These are phyloP conservation scores for Phaonia tiefii DNA, from an alignment of 2,888 invertebrate genomes.

Conservation along the genomic window DNA sequence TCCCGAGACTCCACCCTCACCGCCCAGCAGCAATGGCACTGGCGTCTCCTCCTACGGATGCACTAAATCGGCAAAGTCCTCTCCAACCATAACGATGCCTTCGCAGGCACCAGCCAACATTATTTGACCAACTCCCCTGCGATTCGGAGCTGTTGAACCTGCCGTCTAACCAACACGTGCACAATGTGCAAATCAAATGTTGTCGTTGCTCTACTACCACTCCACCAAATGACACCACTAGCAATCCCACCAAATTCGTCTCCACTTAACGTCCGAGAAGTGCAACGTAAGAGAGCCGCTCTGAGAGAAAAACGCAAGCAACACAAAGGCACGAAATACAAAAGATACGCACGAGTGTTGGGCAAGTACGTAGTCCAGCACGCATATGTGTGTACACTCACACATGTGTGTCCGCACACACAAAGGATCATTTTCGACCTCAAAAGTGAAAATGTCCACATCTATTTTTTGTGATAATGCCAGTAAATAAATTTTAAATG, in stretches of 20 bases:
- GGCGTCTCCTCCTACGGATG: conserved; percentile 78
- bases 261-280: too few species aligned
- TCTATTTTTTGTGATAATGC: conserved; percentile 65
- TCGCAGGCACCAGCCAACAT: conserved; percentile 78
- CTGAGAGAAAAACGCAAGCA: too few species aligned
- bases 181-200: conserved; percentile 11
- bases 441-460: background rate
- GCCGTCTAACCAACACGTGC: conserved; percentile 72
- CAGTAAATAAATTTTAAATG: conserved; percentile 63
- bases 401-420: background rate
- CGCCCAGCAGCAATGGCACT: conserved; percentile 78
- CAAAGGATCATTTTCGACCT: background rate
- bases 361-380: background rate
- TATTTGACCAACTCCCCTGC: conserved; percentile 81
- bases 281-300: too few species aligned
- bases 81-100: conserved; percentile 73
- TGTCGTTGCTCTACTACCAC: background rate
- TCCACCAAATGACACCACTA: background rate
- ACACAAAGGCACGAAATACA: too few species aligned
- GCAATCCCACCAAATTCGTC: too few species aligned
- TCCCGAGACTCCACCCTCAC: conserved; percentile 79
- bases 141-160: conserved; percentile 79
- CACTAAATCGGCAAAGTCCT: conserved; percentile 79
- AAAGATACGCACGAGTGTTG: too few species aligned
- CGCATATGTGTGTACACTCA: background rate